phyloP scores from a whole-genome alignment of 2,888 invertebrate species.

The Onthophagus sagittarius region DNA sequence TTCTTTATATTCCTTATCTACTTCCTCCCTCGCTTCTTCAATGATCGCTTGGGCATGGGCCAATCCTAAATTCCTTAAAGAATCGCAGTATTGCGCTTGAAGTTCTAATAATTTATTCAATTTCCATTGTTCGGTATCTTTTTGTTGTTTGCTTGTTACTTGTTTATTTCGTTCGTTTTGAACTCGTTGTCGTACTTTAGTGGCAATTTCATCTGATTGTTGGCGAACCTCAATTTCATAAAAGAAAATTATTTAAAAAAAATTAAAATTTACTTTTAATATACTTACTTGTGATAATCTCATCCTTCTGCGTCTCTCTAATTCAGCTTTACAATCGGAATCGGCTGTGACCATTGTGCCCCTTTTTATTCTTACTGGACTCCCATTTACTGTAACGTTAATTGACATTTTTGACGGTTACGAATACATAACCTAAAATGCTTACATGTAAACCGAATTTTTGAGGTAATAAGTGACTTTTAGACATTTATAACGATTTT shows the following conservation, averaged over 20 bases:
- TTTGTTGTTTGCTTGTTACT: constrained; percentile 50
- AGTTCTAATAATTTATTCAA: constrained; percentile 50
- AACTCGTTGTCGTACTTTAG: constrained; percentile 53
- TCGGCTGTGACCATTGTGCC: constrained; percentile 53
- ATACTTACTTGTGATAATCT: constrained; percentile 58
- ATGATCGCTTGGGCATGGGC: constrained; percentile 50
- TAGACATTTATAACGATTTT: too few species aligned
- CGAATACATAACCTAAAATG: constrained; percentile 22
- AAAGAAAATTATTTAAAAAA: not conserved
- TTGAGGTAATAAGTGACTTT: not conserved
- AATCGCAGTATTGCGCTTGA: constrained; percentile 53
- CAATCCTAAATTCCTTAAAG: constrained; percentile 51
- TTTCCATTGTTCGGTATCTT: constrained; percentile 52
- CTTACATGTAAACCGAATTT: not conserved
- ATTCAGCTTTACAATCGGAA: constrained; percentile 54
- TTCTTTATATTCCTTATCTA: constrained; percentile 29
- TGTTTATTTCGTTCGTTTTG: constrained; percentile 52
- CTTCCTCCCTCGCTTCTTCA: constrained; percentile 42
- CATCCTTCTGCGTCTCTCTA: constrained; percentile 55
- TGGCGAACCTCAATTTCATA: constrained; percentile 54
- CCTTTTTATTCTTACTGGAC: constrained; percentile 50
- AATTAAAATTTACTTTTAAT: not conserved
- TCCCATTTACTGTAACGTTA: constrained; percentile 57
- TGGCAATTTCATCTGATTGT: constrained; percentile 60
- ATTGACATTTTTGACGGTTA: constrained; percentile 53